Evolutionary conservation across 2,888 invertebrate species (phyloP).

Genomic region (Agrenia bidenticulata): DNA sequence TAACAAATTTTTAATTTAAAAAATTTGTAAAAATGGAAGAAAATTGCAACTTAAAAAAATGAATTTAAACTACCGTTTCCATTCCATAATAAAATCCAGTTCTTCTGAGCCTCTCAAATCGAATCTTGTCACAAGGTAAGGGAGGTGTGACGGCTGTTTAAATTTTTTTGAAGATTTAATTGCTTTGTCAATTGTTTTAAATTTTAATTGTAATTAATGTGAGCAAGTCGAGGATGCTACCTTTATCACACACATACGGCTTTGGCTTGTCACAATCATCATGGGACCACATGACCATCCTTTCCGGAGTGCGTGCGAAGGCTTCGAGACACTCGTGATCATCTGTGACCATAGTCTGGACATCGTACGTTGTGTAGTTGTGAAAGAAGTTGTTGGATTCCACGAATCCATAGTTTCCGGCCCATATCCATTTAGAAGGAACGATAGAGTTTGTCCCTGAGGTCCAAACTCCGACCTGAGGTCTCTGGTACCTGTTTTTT

Average conservation of each 20-base stretch:
- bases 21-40: too few species aligned
- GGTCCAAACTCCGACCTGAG: conserved; percentile 8
- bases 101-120: conserved; percentile 4
- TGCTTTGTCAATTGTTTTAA: background rate
- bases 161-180: too few species aligned
- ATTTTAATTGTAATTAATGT: too few species aligned
- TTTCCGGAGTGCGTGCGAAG: background rate
- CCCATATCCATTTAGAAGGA: conserved; percentile 4
- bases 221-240: too few species aligned
- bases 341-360: background rate
- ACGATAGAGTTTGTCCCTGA: background rate
- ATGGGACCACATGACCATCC: background rate
- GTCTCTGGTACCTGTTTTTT: background rate
- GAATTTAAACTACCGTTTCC: too few species aligned
- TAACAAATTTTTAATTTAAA: too few species aligned
- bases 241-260: conserved; percentile 10
- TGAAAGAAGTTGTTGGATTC: background rate
- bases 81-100: background rate
- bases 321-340: conserved; percentile 13
- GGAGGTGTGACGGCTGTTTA: too few species aligned
- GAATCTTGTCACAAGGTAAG: background rate
- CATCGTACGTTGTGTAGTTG: conserved; percentile 1
- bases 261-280: conserved; percentile 4
- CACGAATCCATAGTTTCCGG: conserved; percentile 12
- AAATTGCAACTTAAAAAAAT: too few species aligned